Percentiles rank a stretch among this genome's conserved stretches.
Evolutionary conservation across 2,888 invertebrate species (phyloP).

Genomic region (Drosophila demipolita): DNA sequence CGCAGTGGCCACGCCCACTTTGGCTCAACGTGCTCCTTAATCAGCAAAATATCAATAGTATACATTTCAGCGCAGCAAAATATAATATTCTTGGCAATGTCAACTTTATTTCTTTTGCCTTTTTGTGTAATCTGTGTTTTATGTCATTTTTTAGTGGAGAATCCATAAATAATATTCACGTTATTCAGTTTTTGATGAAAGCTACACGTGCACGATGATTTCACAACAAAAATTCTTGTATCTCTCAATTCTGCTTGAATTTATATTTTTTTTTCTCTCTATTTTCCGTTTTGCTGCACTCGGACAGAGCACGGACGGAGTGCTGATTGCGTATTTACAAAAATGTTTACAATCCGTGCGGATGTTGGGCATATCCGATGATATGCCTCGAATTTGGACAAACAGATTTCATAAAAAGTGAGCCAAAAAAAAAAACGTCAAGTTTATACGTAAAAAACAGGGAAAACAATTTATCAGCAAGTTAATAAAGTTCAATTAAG

Average conservation of each 20-base stretch:
- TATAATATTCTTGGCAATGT: constrained; percentile 1
- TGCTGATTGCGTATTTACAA: constrained; percentile 12
- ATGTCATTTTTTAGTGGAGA: background rate
- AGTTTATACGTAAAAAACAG: background rate
- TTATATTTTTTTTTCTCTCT: background rate
- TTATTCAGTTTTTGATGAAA: constrained; percentile 1
- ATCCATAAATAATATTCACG: constrained; percentile 39
- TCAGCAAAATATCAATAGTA: constrained; percentile 26
- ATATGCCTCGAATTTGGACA: background rate
- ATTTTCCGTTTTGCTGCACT: background rate
- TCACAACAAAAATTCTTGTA: background rate
- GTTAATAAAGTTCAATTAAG: background rate
- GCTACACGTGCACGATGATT: constrained; percentile 7
- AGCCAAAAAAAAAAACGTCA: background rate
- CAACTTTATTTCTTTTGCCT: too few species aligned
- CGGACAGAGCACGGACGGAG: background rate
- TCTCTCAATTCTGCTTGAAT: background rate
- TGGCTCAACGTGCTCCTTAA: constrained; percentile 1
- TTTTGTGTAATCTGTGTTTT: constrained; percentile 1
- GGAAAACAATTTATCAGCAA: background rate
- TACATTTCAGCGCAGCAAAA: constrained; percentile 27
- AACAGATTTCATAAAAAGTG: background rate
- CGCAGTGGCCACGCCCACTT: background rate
- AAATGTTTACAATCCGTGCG: constrained; percentile 8
- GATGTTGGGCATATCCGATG: background rate